Evolutionary conservation across 2,888 invertebrate species (phyloP), one percentile per base, ranked within the genome.

Genomic region (Oithona nana): DNA sequence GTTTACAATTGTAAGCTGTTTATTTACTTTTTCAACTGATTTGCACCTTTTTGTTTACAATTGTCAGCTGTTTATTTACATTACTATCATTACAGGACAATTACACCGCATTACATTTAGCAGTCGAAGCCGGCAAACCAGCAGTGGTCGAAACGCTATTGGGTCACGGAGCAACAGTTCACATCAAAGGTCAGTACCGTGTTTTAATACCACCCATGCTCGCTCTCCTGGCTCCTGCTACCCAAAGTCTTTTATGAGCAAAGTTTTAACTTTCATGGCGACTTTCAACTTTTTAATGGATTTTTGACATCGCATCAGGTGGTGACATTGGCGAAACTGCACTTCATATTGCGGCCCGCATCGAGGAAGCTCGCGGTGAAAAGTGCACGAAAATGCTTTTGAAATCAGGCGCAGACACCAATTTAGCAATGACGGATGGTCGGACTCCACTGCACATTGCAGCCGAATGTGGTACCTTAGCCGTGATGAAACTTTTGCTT

Each of bases 401-500:
- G 48, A 98, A 98, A 74, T 94, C 94, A 2, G 98, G 98, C 0
- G 97, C 97, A 8, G 88, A 92, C 64, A 90, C 95, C 1, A 97
- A 98, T 75, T 81, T 94, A 65, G 83, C 85, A 2, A 94, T 93
- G 64, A 89, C 92, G 72, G 93, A 95, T 73, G 94, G 95, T 1
- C 88, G 94, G 76, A 95, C 95, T 1, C 92, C 97, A 0, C 85
- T 97, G 3, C 98, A 98, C 71, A 90, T 97, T 22, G 92, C 97
- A 0, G 89, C 95, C 0, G 82, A 87, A 68, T 83, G 86, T 69
- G 98, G 97, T 0, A 93, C 94, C 73, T 76, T 92, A 60, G 81
- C 83, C 61, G 89, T 94, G 6, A 78, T 93, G 59, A 75, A 85
- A 67, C 80, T 94, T 4, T 78, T 98, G 13, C 76, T 98, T 29